Evolutionary conservation across 2,797 vertebrate genomes (phyloP).

Genomic region (Spheniscus humboldti): DNA sequence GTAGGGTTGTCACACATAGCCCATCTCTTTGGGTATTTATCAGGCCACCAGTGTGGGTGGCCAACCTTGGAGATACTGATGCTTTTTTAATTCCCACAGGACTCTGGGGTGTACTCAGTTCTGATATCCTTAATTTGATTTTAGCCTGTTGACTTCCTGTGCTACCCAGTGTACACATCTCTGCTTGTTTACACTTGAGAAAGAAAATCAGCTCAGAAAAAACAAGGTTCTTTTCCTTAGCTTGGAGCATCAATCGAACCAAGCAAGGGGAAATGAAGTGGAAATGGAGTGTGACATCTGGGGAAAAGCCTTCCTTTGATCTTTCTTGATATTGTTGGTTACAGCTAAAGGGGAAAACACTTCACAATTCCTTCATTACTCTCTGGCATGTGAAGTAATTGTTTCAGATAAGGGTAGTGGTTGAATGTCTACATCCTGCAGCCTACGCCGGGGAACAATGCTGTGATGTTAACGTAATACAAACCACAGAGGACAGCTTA

Average conservation of each 20-base stretch:
- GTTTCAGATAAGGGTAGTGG: not conserved
- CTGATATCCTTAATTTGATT: not conserved
- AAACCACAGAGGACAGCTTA: not conserved
- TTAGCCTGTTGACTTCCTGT: not conserved
- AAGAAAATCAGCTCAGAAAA: conserved; percentile 5
- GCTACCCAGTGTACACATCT: not conserved
- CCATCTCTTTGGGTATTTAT: not conserved
- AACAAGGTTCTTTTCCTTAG: not conserved
- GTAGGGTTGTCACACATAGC: not conserved
- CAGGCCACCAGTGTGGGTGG: not conserved
- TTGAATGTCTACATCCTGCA: not conserved
- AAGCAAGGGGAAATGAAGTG: conserved; percentile 27
- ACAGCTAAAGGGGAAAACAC: not conserved
- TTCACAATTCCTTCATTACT: not conserved
- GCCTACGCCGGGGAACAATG: not conserved
- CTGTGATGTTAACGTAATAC: not conserved
- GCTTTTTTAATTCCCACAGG: not conserved
- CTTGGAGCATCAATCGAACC: not conserved
- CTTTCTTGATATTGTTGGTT: not conserved
- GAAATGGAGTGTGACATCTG: conserved; percentile 24
- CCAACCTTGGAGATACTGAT: not conserved
- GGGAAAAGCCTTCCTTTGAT: conserved; percentile 23
- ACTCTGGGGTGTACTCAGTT: not conserved
- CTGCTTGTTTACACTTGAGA: conserved; percentile 5
- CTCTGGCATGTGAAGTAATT: not conserved